These are phyloP conservation scores for Drosophila nikananu DNA, from an alignment of 1,140 invertebrate species.

Conservation along the genomic window DNA sequence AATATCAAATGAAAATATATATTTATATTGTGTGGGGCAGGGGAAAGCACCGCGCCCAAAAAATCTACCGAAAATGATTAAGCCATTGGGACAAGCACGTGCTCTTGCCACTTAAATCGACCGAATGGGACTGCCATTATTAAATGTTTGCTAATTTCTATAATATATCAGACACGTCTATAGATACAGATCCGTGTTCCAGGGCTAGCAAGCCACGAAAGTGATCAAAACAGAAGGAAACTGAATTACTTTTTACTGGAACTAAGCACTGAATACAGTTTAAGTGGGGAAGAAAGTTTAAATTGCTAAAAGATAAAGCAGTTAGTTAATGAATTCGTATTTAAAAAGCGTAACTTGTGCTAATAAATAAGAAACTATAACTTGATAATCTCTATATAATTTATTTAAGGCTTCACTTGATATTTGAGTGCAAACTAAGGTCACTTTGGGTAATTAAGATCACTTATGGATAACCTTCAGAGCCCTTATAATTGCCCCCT, in stretches of 20 bases:
- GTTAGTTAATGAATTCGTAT: no score
- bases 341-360: no score
- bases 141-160: slow-evolving; percentile 37
- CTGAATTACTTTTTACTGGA: background rate
- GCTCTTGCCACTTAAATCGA: slow-evolving; percentile 28
- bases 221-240: background rate
- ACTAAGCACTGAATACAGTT: background rate
- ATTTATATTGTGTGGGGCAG: background rate
- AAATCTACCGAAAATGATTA: slow-evolving; percentile 38
- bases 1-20: slow-evolving; percentile 7
- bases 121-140: slow-evolving; percentile 10
- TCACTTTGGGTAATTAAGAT: slow-evolving; percentile 4
- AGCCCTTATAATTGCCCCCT: background rate
- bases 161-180: background rate
- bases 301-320: no score
- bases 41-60: background rate
- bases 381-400: background rate
- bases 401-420: background rate
- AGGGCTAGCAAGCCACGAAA: background rate
- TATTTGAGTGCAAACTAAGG: background rate
- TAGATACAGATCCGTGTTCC: background rate
- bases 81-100: slow-evolving; percentile 33
- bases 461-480: slow-evolving; percentile 1
- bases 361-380: background rate
- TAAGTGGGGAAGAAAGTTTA: background rate